These are phyloP conservation scores for Colaptes auratus DNA, from an alignment of 2,113 vertebrate species.

Conservation along the genomic window DNA sequence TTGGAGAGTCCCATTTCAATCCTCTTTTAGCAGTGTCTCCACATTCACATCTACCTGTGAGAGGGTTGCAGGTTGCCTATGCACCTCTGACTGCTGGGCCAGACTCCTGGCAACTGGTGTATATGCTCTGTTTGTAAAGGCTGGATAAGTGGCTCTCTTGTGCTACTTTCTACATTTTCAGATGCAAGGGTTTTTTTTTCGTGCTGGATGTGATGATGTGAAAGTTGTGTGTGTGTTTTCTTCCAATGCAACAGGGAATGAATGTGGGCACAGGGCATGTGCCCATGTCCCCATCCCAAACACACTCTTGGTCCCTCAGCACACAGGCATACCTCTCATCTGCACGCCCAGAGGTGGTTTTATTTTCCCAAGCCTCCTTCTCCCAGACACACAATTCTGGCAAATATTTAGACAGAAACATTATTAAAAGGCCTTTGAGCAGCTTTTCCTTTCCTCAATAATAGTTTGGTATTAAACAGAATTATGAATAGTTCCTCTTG, in stretches of 20 bases:
- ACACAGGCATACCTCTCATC: not conserved
- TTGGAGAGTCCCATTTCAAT: not conserved
- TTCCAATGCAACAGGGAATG: not conserved
- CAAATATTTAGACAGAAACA: slow-evolving; percentile 78
- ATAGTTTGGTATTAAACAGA: slow-evolving; percentile 62
- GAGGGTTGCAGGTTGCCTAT: not conserved
- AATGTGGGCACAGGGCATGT: not conserved
- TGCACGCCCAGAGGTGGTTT: not conserved
- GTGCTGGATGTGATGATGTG: not conserved
- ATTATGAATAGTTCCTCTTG: slow-evolving; percentile 70
- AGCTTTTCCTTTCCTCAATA: slow-evolving; percentile 66
- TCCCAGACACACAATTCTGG: slow-evolving; percentile 50
- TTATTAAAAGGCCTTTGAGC: slow-evolving; percentile 67
- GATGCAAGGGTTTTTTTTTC: not conserved
- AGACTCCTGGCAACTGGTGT: not conserved
- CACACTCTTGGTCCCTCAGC: not conserved
- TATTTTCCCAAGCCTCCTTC: slow-evolving; percentile 35
- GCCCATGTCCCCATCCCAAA: fast-evolving
- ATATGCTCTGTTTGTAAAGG: slow-evolving; percentile 20
- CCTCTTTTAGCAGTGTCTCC: not conserved
- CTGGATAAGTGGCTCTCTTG: not conserved
- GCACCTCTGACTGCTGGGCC: not conserved
- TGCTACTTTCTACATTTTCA: slow-evolving; percentile 28
- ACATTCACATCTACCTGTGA: not conserved
- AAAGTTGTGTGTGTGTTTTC: not conserved